These are phyloP conservation scores for Drosophila athabasca DNA, from an alignment of 1,140 invertebrate species.

Conservation along the genomic window DNA sequence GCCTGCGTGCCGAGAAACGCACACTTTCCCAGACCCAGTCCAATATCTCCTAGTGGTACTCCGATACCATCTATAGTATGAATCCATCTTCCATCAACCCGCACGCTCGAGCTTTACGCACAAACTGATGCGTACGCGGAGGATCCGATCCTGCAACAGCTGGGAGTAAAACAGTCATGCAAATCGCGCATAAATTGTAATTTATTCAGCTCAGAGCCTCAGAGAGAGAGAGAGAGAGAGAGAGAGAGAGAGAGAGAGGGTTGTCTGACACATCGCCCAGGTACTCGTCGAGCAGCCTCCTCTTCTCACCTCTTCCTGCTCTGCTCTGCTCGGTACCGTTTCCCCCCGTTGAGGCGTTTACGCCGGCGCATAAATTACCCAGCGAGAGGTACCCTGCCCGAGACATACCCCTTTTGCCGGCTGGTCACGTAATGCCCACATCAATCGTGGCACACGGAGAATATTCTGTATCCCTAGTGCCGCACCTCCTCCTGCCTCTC, in stretches of 20 bases:
- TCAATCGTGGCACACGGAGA: constrained; percentile 62
- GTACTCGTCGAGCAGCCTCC: constrained; percentile 34
- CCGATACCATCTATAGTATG: no score
- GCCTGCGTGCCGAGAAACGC: constrained; percentile 28
- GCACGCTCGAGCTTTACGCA: constrained; percentile 65
- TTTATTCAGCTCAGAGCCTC: constrained; percentile 67
- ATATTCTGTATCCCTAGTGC: constrained; percentile 23
- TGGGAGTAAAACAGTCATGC: constrained; percentile 64
- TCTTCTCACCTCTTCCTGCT: constrained; percentile 1
- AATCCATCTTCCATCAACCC: constrained; percentile 27
- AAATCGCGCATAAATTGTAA: constrained; percentile 80
- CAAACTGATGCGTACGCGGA: constrained; percentile 55
- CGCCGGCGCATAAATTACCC: constrained; percentile 81
- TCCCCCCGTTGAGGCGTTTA: constrained; percentile 64
- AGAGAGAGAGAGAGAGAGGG: constrained; percentile 16
- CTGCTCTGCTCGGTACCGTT: constrained; percentile 31
- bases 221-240: neutral
- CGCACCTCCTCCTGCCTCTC: constrained; percentile 24
- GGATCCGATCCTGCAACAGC: constrained; percentile 46
- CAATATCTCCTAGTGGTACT: constrained; percentile 3
- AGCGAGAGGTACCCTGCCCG: constrained; percentile 23
- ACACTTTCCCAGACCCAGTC: constrained; percentile 9
- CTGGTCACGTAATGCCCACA: constrained; percentile 79
- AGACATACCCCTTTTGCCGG: constrained; percentile 52
- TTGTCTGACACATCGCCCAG: constrained; percentile 11